These are phyloP conservation scores for Torymus tubicola DNA, from an alignment of 2,888 invertebrate genomes.

Conservation along the genomic window DNA sequence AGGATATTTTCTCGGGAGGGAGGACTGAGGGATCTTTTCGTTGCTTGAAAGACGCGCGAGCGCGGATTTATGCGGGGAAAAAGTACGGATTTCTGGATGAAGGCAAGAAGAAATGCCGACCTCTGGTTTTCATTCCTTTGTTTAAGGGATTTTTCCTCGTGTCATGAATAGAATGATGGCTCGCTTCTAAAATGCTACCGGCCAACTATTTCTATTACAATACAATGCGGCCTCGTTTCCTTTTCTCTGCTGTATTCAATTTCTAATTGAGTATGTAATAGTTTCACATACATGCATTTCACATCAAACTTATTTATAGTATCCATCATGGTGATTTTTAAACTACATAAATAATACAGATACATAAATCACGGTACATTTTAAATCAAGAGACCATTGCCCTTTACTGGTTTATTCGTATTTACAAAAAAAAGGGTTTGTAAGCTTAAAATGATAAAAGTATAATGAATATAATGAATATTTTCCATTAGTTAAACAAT, in stretches of 20 bases:
- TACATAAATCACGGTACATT: neutral
- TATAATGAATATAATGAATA: too few relatives aligned
- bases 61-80: constrained; percentile 48
- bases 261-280: constrained; percentile 13
- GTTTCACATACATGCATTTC: neutral
- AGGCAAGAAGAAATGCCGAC: constrained; percentile 26
- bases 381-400: too few relatives aligned
- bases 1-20: neutral
- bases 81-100: constrained; percentile 49
- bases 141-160: constrained; percentile 45
- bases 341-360: neutral
- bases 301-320: constrained; percentile 5
- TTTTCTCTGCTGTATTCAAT: neutral
- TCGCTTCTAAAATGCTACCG: constrained; percentile 24
- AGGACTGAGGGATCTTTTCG: constrained; percentile 23
- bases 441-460: too few relatives aligned
- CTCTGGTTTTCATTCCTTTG: constrained; percentile 25
- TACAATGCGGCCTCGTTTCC: constrained; percentile 20
- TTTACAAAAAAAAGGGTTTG: too few relatives aligned
- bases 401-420: too few relatives aligned
- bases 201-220: constrained; percentile 41
- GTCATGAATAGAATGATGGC: constrained; percentile 38
- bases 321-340: neutral
- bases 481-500: too few relatives aligned
- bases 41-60: neutral